These are phyloP conservation scores for Anniella stebbinsi DNA, from an alignment of 2,797 vertebrate genomes.

Conservation along the genomic window DNA sequence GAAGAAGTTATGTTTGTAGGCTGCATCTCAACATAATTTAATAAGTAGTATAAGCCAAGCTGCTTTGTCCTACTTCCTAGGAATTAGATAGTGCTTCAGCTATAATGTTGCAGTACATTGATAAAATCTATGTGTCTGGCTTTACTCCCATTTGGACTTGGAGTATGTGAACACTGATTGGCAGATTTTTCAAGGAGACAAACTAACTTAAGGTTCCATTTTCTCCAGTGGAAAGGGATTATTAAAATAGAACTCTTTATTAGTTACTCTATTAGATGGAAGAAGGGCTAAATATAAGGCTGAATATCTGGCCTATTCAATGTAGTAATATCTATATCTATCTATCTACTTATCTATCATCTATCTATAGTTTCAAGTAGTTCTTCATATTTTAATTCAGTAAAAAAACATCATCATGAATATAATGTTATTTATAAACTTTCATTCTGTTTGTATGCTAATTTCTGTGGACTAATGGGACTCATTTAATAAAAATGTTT, in stretches of 20 bases:
- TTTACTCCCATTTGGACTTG: background rate
- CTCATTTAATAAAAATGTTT: constrained; percentile 44
- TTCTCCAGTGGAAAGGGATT: background rate
- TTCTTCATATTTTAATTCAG: constrained; percentile 12
- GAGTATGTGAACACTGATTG: background rate
- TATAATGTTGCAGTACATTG: background rate
- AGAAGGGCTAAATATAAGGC: background rate
- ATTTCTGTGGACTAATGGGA: constrained; percentile 32
- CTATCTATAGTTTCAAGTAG: background rate
- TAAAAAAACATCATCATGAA: background rate
- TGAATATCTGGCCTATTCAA: background rate
- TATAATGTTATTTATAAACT: constrained; percentile 22
- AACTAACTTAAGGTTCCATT: background rate
- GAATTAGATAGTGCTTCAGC: background rate
- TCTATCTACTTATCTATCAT: too few species aligned
- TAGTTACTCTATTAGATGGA: background rate
- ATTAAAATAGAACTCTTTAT: background rate
- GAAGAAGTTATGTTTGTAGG: background rate
- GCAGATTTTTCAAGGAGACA: background rate
- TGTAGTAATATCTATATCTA: too few species aligned
- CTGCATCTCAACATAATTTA: background rate
- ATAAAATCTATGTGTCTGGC: background rate
- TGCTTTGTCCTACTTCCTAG: background rate
- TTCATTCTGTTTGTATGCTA: constrained; percentile 20
- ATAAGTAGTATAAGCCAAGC: background rate